Percentiles rank a stretch among this genome's conserved stretches.
Evolutionary conservation across 2,113 vertebrate species (phyloP).

Genomic region (Atlantisia rogersi): DNA sequence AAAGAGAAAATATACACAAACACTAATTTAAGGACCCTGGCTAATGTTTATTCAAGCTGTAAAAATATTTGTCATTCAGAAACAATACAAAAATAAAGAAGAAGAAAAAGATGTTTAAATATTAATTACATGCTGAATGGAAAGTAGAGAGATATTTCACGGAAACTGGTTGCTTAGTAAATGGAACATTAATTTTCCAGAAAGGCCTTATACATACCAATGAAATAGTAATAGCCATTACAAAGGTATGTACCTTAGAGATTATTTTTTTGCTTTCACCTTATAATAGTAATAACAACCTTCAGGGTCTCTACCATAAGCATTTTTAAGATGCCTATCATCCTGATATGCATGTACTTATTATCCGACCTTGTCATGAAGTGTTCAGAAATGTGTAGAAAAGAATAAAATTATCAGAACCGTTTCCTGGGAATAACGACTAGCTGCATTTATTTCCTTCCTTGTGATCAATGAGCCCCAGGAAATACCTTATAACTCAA

Average conservation of each 20-base stretch:
- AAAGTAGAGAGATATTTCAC: neutral
- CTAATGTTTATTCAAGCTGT: constrained; percentile 41
- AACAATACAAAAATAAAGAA: constrained; percentile 36
- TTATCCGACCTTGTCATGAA: neutral
- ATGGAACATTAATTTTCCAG: constrained; percentile 34
- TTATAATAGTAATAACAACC: neutral
- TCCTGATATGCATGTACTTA: neutral
- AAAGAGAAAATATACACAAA: constrained; percentile 40
- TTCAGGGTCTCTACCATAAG: neutral
- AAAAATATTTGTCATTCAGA: constrained; percentile 58
- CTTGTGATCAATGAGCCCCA: constrained; percentile 8
- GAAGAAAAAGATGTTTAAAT: constrained; percentile 32
- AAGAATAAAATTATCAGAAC: constrained; percentile 25
- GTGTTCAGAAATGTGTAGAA: constrained; percentile 4
- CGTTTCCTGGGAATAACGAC: constrained; percentile 33
- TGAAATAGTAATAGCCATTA: neutral
- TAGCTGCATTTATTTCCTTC: constrained; percentile 15
- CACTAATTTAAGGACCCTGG: constrained; percentile 9
- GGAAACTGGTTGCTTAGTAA: neutral
- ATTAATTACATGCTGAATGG: constrained; percentile 48
- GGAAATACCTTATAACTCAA: constrained; percentile 33
- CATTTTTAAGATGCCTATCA: neutral
- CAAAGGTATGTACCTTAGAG: neutral
- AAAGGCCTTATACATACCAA: neutral
- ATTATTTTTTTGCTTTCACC: neutral